Evolutionary conservation across 2,797 vertebrate species (phyloP).

Genomic region (Alcedo atthis): DNA sequence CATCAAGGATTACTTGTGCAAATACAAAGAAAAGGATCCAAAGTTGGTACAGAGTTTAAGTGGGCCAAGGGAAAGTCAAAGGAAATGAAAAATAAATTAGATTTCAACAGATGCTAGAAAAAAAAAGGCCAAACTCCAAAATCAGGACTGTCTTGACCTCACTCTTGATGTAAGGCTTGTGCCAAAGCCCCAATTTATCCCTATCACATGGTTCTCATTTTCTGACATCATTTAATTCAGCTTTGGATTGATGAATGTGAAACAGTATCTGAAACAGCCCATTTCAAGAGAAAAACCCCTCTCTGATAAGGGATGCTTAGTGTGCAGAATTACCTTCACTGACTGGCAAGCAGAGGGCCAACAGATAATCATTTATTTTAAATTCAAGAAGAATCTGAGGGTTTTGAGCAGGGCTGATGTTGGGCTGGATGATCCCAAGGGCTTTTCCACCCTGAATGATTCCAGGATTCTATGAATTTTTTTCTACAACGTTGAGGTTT

Average conservation of each 20-base stretch:
- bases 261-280: background rate
- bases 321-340: background rate
- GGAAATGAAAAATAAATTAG: background rate
- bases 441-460: too few relatives aligned
- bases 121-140: background rate
- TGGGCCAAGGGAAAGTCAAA: background rate
- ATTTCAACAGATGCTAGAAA: background rate
- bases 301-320: background rate
- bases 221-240: background rate
- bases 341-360: background rate
- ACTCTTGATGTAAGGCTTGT: background rate
- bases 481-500: too few relatives aligned
- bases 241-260: background rate
- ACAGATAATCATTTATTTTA: background rate
- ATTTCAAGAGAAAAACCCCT: accelerated
- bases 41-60: background rate
- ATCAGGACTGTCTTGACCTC: background rate
- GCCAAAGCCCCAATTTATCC: background rate
- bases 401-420: too few relatives aligned
- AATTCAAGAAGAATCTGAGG: background rate
- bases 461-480: too few relatives aligned
- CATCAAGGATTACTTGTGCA: background rate
- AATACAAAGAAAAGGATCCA: background rate
- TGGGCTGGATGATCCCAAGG: too few relatives aligned
- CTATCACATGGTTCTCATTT: background rate